Evolutionary conservation across 2,113 vertebrate species (phyloP).

Genomic region (Chlorodrepanis virens): DNA sequence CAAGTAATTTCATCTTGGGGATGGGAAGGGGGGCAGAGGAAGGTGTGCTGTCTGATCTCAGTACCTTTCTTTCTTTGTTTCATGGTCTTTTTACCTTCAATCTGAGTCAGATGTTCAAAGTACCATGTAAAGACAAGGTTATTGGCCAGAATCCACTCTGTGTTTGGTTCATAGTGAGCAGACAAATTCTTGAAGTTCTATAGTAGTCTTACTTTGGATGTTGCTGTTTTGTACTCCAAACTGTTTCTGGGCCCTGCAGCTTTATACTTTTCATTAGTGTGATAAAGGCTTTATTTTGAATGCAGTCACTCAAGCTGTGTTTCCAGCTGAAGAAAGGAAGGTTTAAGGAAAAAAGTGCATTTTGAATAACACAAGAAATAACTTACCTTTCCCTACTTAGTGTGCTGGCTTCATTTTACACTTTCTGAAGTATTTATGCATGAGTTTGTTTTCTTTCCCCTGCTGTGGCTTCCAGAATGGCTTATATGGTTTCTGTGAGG

Average conservation of each 20-base stretch:
- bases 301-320: not conserved
- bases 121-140: not conserved
- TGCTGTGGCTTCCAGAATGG: not conserved
- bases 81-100: not conserved
- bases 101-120: not conserved
- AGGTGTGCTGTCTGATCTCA: not conserved
- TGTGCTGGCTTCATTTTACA: not conserved
- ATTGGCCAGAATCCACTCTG: not conserved
- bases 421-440: not conserved
- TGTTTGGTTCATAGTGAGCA: not conserved
- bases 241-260: not conserved
- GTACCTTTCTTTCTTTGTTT: not conserved
- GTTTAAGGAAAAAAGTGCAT: not conserved
- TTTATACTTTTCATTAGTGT: not conserved
- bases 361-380: not conserved
- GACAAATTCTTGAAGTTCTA: not conserved
- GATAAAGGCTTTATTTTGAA: not conserved
- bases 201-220: not conserved
- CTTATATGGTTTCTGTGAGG: not conserved
- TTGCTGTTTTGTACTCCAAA: not conserved
- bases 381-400: not conserved
- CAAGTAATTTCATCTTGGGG: not conserved
- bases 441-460: not conserved
- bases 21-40: not conserved
- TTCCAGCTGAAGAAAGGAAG: not conserved